Conservation (phyloP, 2,888 invertebrate genomes). For the Macroteleia sp. region DNA sequence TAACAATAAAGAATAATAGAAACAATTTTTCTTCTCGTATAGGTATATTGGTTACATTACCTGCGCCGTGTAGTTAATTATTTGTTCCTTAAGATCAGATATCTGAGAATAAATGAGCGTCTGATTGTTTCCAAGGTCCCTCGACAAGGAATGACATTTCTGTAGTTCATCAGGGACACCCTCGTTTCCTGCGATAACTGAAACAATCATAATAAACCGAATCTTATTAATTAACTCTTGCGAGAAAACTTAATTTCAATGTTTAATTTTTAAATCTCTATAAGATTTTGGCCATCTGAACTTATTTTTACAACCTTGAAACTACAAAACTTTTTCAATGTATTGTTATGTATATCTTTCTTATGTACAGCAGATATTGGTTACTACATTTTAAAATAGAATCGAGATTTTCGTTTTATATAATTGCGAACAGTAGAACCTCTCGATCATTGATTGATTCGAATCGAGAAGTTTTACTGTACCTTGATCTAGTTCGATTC, state of each 20-base stretch:
- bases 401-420: neutral
- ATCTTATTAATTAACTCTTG: conserved; percentile 9
- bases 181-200: conserved; percentile 87
- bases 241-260: conserved; percentile 2
- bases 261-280: conserved; percentile 6
- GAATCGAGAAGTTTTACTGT: conserved; percentile 62
- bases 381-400: conserved; percentile 1
- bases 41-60: conserved; percentile 71
- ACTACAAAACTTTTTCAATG: conserved; percentile 23
- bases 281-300: conserved; percentile 16
- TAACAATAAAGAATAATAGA: conserved; percentile 1
- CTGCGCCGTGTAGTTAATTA: conserved; percentile 85
- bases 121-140: conserved; percentile 88
- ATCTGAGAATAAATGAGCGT: conserved; percentile 86
- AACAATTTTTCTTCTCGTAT: too few relatives aligned
- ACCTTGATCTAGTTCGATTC: conserved; percentile 89
- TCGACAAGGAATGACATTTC: conserved; percentile 89
- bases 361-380: conserved; percentile 4
- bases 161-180: conserved; percentile 89
- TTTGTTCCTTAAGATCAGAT: conserved; percentile 85
- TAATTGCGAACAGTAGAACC: conserved; percentile 35
- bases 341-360: too few relatives aligned
- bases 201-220: conserved; percentile 83
- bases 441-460: neutral
- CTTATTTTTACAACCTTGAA: conserved; percentile 23